Base-by-base conservation (phyloP, 2,113 vertebrate species). In the Corythoichthys intestinalis region DNA sequence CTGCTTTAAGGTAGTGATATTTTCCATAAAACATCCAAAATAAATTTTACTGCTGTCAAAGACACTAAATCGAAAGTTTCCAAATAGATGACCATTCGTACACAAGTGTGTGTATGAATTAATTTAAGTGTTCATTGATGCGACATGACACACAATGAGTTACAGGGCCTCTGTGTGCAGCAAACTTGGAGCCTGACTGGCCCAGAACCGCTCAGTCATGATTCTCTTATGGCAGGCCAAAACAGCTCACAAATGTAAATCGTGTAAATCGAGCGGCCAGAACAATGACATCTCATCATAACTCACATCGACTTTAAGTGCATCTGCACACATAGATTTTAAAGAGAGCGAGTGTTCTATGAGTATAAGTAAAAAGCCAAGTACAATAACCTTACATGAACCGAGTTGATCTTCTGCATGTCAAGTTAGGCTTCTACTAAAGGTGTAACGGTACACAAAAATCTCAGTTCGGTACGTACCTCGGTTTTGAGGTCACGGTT, bases 241-340 rank as follows among this genome's bases (percentile, higher is more conserved):
- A 70, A 79, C 12, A 4, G 67, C 61, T 39, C 72, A 68, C 58
- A 65, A 61, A 48, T 68, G 64, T 87, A 84, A 86, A 87, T 87
- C 77, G 77, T 61, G 64, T 88, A 84, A 87, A 90, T 82, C 74
- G 72, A 63, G 69, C 60, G n/a, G 66, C 79, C 69, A 64, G 72
- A 82, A 80, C 81, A 86, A 79, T 74, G 74, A 65, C 77, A 79
- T 76, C 69, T 39, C 53, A 68, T 63, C 81, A 76, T 85, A 86
- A 85, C 75, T 91, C 86, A 83, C 2, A 47, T 67, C 76, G 83
- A 78, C 66, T 85, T 82, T 77, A 79, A 81, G 57, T 65, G 48
- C 8, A 69, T 65, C 46, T 65, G 47, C 62, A 15, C 6, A 15
- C 63, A 65, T 17, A 58, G 71, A 49, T 38, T 47, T 47, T 58